Percentiles rank a stretch among this genome's conserved stretches.
These are phyloP conservation scores for Ganaspis brasiliensis DNA, from an alignment of 2,888 invertebrate species.

Conservation along the genomic window DNA sequence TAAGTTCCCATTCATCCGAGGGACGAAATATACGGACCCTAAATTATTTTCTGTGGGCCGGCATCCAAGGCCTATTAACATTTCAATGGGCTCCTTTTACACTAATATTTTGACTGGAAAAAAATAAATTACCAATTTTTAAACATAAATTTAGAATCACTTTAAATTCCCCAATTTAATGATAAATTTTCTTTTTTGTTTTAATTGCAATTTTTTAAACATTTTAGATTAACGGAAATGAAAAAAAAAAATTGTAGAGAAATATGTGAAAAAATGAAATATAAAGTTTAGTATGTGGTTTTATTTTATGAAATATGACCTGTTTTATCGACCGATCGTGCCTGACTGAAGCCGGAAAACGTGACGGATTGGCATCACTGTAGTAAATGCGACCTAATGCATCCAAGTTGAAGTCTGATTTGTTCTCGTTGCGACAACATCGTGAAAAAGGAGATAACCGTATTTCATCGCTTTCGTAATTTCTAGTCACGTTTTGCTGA, in stretches of 20 bases:
- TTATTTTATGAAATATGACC: constrained; percentile 12
- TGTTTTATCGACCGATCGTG: constrained; percentile 41
- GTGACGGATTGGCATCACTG: constrained; percentile 35
- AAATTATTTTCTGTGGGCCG: constrained; percentile 11
- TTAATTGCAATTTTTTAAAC: too few species aligned
- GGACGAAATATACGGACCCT: not conserved
- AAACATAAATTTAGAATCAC: not conserved
- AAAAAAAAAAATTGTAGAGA: not conserved
- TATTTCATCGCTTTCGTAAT: constrained; percentile 40
- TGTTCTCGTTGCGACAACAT: constrained; percentile 39
- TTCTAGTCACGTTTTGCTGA: constrained; percentile 31
- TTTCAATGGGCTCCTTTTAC: constrained; percentile 1
- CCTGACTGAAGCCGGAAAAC: constrained; percentile 34
- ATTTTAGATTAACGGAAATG: too few species aligned
- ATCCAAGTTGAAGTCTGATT: constrained; percentile 36
- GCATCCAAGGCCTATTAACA: constrained; percentile 14
- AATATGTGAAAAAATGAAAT: not conserved
- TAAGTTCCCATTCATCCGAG: constrained; percentile 19
- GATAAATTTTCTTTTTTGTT: too few species aligned
- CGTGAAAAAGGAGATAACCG: constrained; percentile 42
- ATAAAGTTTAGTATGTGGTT: not conserved
- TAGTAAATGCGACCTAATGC: constrained; percentile 38
- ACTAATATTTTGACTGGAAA: constrained; percentile 1
- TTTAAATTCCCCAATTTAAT: too few species aligned
- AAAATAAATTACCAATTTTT: not conserved